Evolutionary conservation across 53 echinoderm and acorn worm genomes (phyloP).

Genomic region (Astropecten irregularis): DNA sequence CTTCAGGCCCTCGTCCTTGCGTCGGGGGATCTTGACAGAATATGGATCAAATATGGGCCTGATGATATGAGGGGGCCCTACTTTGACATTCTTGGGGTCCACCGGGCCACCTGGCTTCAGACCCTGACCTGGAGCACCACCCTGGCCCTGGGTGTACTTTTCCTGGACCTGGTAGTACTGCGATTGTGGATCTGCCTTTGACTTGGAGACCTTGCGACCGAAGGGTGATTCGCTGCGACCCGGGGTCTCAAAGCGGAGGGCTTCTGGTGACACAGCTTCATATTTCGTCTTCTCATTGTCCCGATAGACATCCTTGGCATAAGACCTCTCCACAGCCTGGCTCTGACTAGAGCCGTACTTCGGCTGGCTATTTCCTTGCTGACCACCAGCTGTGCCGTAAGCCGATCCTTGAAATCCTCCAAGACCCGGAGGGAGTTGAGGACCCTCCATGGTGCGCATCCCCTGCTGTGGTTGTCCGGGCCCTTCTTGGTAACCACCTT

Average conservation of each 20-base stretch:
- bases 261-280: constrained; percentile 46
- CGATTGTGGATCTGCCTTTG: not conserved
- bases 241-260: constrained; percentile 17
- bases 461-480: not conserved
- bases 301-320: not conserved
- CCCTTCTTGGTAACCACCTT: not conserved
- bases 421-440: constrained; percentile 12
- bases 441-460: not conserved
- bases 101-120: not conserved
- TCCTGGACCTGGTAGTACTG: constrained; percentile 27
- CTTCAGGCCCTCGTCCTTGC: constrained; percentile 87
- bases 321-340: constrained; percentile 10
- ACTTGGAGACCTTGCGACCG: not conserved
- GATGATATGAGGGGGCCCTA: constrained; percentile 14
- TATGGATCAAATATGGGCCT: constrained; percentile 70
- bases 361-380: not conserved
- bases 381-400: not conserved
- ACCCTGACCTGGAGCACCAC: not conserved
- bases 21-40: constrained; percentile 78
- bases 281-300: constrained; percentile 38
- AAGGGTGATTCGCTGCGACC: constrained; percentile 14
- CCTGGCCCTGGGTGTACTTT: constrained; percentile 11
- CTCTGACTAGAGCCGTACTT: not conserved
- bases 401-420: too few relatives aligned
- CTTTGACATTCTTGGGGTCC: constrained; percentile 23